Base-by-base conservation (phyloP, 2,888 invertebrate genomes). In the Watsonalla binaria region DNA sequence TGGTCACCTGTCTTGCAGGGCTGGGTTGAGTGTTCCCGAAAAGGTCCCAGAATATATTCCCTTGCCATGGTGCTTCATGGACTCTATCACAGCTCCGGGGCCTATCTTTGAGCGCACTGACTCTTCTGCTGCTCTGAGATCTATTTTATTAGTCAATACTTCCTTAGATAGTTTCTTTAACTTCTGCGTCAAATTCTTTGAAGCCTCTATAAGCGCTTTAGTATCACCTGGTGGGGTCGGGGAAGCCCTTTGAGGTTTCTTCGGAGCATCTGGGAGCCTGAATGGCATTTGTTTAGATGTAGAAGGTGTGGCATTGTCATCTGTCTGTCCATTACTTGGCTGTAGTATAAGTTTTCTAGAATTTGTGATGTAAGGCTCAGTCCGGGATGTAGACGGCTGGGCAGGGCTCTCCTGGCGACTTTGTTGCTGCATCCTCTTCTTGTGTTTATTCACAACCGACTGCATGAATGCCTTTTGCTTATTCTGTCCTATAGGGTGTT, bases 31-130 rank as follows among this genome's bases (percentile, higher is more conserved):
- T 14, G 98, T 98, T 53, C 98, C 98, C 76, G 97, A 98, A 85
- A 98, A 98, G 59, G 98, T 98, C 62, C 98, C 98, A 11, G 98
- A 98, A 88, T 98, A 98, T 61, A 98, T 97, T 69, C 98, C 98
- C 83, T 97, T 96, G 63, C 98, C 96, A 73, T 98, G 96, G 80
- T 98, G 97, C 82, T 96, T 95, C 97, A 97, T 96, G 71, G 96
- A 96, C 79, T 97, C 96, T 78, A 97, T 96, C 74, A 96, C 96
- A 70, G 96, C 96, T 42, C 96, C 96, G 11, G 89, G 87, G 53
- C 88, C 87, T 52, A 86, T 82, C 60, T 88, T 90, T 15, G 86
- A 72, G 50, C 92, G 87, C 45, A 92, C 82, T 0, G 89, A 70
- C 62, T 92, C 92, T 60, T 92, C 92, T 0, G 86, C 74, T 14